A percentile compares a stretch with the other conserved stretches of the same genome.
phyloP scores from a whole-genome alignment of 2,888 invertebrate species.

The Eupithecia subumbrata region DNA sequence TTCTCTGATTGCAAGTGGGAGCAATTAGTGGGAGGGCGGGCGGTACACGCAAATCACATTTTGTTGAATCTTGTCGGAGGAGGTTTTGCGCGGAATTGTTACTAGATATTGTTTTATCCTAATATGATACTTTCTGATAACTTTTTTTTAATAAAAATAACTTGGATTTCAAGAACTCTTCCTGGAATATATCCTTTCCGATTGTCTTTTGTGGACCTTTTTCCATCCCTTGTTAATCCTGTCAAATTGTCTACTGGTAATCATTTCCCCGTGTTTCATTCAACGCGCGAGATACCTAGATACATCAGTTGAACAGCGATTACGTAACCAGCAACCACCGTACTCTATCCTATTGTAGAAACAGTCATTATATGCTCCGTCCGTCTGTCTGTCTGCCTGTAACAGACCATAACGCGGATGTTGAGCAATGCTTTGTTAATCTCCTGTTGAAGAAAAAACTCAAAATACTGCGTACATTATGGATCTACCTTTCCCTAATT shows the following conservation, averaged over 20 bases:
- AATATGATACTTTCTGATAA: too few species aligned
- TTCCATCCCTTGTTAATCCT: background rate
- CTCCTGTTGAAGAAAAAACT: background rate
- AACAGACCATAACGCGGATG: conserved; percentile 42
- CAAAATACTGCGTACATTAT: background rate
- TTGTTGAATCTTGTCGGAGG: too few species aligned
- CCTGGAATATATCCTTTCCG: too few species aligned
- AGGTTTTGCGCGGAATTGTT: too few species aligned
- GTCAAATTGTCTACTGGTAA: background rate
- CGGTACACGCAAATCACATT: too few species aligned
- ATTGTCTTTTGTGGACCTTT: too few species aligned
- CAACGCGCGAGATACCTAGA: background rate
- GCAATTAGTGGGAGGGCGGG: too few species aligned
- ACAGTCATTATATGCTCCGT: conserved; percentile 58
- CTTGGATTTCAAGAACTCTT: too few species aligned
- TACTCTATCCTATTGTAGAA: conserved; percentile 37
- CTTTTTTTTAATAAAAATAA: too few species aligned
- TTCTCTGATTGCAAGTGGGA: too few species aligned
- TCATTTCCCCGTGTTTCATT: background rate
- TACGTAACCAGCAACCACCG: conserved; percentile 34
- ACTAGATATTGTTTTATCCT: too few species aligned
- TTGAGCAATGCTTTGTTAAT: conserved; percentile 26
- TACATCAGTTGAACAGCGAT: conserved; percentile 9
- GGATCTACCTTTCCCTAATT: background rate
- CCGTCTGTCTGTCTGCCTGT: conserved; percentile 45